Evolutionary conservation across 2,888 invertebrate species (phyloP).

Genomic region (Coelinius sp.): DNA sequence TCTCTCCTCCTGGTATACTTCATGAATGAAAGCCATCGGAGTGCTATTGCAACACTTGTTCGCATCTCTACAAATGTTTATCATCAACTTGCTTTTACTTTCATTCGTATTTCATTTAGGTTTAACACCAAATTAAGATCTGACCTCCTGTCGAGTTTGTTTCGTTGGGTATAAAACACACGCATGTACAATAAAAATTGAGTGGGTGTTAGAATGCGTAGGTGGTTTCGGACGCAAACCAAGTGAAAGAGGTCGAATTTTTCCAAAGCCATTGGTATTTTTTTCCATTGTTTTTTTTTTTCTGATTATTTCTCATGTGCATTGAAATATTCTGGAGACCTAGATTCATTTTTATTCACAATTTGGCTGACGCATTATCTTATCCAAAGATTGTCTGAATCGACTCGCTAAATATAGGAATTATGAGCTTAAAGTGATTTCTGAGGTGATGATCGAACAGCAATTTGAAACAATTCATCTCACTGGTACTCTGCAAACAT

Average conservation of each 20-base stretch:
- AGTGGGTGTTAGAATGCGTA: conserved; percentile 25
- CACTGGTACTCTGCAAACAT: neutral
- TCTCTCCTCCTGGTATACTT: neutral
- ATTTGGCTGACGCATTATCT: conserved; percentile 4
- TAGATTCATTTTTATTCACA: neutral
- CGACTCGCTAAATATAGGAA: conserved; percentile 19
- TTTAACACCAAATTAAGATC: conserved; percentile 43
- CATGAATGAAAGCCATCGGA: conserved; percentile 36
- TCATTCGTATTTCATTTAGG: neutral
- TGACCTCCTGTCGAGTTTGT: conserved; percentile 43
- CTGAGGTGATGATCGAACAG: neutral
- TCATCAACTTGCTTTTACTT: conserved; percentile 22
- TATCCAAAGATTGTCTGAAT: neutral
- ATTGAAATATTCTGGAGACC: neutral
- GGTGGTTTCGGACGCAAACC: conserved; percentile 30
- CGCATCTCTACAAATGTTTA: conserved; percentile 3
- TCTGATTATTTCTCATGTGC: neutral
- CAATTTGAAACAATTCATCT: neutral
- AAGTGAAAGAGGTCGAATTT: conserved; percentile 22
- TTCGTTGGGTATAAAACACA: conserved; percentile 6
- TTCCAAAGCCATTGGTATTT: neutral
- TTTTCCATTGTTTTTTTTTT: no score
- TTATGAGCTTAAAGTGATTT: neutral
- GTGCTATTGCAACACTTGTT: conserved; percentile 33
- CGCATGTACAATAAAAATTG: neutral